phyloP scores from a whole-genome alignment of 2,888 invertebrate genomes.

The Alcis repandata region DNA sequence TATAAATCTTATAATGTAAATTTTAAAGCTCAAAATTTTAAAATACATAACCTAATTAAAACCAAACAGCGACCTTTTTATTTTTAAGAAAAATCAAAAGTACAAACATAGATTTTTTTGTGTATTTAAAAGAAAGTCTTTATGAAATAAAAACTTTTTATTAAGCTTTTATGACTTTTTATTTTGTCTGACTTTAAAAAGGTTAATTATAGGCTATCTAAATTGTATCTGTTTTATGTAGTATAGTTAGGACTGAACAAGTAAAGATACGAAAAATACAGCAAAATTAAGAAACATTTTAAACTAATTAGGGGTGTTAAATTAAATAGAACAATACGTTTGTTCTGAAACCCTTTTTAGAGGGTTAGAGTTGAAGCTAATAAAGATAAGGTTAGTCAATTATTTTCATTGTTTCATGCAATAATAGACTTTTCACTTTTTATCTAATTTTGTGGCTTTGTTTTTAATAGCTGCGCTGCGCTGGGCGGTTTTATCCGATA shows the following conservation, averaged over 20 bases:
- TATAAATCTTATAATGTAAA: too few relatives aligned
- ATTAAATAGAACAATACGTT: constrained; percentile 17
- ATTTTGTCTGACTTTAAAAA: constrained; percentile 1
- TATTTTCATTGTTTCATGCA: constrained; percentile 4
- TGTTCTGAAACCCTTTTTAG: constrained; percentile 1
- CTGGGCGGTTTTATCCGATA: too few relatives aligned
- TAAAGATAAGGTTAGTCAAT: constrained; percentile 13
- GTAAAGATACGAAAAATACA: constrained; percentile 14
- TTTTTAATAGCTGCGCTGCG: too few relatives aligned
- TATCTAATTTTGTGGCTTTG: constrained; percentile 1
- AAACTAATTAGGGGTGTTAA: constrained; percentile 6
- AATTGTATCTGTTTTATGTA: constrained; percentile 2
- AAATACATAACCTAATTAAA: too few relatives aligned
- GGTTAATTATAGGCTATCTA: neutral
- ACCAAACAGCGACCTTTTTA: too few relatives aligned
- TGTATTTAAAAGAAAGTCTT: neutral
- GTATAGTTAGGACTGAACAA: constrained; percentile 3
- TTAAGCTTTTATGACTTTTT: too few relatives aligned
- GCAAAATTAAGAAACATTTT: constrained; percentile 10
- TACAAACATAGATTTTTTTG: neutral
- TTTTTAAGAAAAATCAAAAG: too few relatives aligned
- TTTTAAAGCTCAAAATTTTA: too few relatives aligned
- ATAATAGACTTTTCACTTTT: neutral
- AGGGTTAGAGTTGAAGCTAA: neutral
- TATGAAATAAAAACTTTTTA: too few relatives aligned